Base-by-base conservation (phyloP, 2,113 vertebrate species). In the Arothron firmamentum region DNA sequence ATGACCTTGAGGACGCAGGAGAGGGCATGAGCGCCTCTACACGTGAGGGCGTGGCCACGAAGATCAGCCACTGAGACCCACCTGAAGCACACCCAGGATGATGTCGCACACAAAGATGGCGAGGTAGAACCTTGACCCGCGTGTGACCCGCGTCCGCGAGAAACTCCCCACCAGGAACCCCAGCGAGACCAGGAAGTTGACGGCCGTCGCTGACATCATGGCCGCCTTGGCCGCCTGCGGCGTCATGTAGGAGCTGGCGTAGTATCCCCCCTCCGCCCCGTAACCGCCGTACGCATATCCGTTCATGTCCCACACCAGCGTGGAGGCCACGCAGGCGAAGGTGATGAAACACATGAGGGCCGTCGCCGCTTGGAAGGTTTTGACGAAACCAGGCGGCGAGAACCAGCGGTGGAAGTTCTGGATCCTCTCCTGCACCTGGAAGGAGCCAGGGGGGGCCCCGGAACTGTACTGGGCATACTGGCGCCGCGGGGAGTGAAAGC, bases 281-380 rank as follows among this genome's bases (percentile, higher is more conserved):
- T 75, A 84, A 0, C 85, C 81, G 38, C 77, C 88, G 0, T 85
- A 18, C 0, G 89, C 81, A 1, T 81, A 62, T 0, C 91, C 87
- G 1, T 87, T 89, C 34, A 93, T 90, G 7, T 94, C 92, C 94
- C 93, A 95, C 52, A 92, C 91, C 57, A 96, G 65, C 0, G 94
- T 96, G 48, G 94, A 94, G 0, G 93, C 93, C 50, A 94, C 92
- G 1, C 88, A 93, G 69, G 91, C 93, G 1, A 96, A 95, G 58
- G 93, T 90, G 57, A 91, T 71, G 5, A 95, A 65, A 59, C 92
- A 94, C 18, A 96, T 87, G 42, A 94, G 75, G 12, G 88, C 47
- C 0, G 89, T 72, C 0, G 66, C 4, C 8, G 21, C 92, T 62
- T 90, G 81, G 81, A 95, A 85, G 28, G 78, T 84, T 62, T 90